Conservation (phyloP, 30 jellyfish, hydroid and myxozoan species). For the Aurelia sp. region DNA sequence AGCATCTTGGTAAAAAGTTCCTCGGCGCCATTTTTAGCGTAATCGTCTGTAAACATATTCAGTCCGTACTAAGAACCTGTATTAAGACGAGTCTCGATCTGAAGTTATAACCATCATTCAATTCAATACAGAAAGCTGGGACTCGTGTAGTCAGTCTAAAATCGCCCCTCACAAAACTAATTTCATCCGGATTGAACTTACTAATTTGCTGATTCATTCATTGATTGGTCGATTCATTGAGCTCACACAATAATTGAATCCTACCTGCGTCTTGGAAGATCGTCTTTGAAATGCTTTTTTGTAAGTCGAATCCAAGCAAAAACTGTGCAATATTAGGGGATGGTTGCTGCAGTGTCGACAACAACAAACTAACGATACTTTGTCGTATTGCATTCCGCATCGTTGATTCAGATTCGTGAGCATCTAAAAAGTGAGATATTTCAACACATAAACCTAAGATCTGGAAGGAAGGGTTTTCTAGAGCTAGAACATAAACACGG, state of each 20-base stretch:
- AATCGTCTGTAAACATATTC: too few relatives aligned
- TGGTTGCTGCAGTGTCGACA: slow-evolving; percentile 76
- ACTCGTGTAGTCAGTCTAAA: too few relatives aligned
- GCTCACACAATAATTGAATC: not conserved
- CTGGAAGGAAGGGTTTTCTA: too few relatives aligned
- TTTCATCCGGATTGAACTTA: not conserved
- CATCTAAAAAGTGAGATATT: too few relatives aligned
- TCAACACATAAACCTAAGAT: too few relatives aligned
- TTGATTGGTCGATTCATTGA: not conserved
- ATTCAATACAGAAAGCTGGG: too few relatives aligned
- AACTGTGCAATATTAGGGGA: slow-evolving; percentile 86
- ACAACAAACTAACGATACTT: slow-evolving; percentile 61
- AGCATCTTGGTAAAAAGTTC: too few relatives aligned
- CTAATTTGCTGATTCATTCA: not conserved
- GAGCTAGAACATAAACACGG: too few relatives aligned
- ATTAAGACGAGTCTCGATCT: too few relatives aligned
- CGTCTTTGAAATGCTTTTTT: slow-evolving; percentile 66
- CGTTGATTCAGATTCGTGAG: slow-evolving; percentile 24
- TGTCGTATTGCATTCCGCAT: slow-evolving; percentile 78
- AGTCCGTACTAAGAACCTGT: too few relatives aligned
- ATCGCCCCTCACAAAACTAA: not conserved
- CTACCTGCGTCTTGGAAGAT: slow-evolving; percentile 94
- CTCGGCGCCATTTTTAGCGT: too few relatives aligned
- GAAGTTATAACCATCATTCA: too few relatives aligned
- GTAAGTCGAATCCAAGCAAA: slow-evolving; percentile 81